Conservation (phyloP, 2,797 vertebrate genomes). For the Fratercula arctica region DNA sequence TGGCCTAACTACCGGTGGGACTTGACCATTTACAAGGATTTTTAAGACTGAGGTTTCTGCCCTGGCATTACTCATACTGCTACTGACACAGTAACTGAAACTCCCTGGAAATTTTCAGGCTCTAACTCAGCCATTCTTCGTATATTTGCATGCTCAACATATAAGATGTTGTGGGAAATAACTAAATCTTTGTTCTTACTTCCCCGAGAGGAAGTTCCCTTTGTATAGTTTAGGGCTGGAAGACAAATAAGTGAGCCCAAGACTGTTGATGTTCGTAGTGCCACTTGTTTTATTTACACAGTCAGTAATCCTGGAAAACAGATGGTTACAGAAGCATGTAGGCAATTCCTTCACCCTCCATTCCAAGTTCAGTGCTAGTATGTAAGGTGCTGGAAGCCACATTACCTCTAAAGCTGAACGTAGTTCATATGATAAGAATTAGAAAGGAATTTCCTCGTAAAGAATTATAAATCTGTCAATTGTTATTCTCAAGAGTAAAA, state of each 20-base stretch:
- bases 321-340: neutral
- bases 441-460: neutral
- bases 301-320: neutral
- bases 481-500: neutral
- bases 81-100: neutral
- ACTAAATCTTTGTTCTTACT: neutral
- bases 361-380: neutral
- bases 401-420: neutral
- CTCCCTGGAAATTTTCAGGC: neutral
- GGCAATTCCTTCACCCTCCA: neutral
- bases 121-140: neutral
- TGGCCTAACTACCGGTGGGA: neutral
- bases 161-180: neutral
- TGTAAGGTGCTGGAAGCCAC: neutral
- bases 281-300: neutral
- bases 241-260: neutral
- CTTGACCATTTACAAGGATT: neutral
- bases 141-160: neutral
- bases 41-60: neutral
- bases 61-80: neutral
- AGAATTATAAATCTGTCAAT: neutral
- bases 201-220: neutral
- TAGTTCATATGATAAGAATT: neutral
- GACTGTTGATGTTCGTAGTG: neutral
- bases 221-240: neutral